These are phyloP conservation scores for Nesoenas mayeri DNA, from an alignment of 2,113 vertebrate genomes.

Conservation along the genomic window DNA sequence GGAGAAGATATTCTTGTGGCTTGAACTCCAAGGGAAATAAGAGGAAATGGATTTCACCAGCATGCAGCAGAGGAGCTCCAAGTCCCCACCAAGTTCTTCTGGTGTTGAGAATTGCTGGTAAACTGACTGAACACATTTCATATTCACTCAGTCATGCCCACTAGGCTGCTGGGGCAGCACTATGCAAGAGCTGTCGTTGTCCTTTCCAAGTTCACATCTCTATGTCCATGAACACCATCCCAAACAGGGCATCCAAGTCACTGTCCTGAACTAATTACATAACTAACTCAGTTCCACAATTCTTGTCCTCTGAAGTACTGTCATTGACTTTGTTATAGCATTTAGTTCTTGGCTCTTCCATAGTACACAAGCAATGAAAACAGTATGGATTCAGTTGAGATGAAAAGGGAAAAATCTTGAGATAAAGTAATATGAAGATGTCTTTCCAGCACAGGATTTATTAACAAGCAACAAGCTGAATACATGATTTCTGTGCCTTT, in stretches of 20 bases:
- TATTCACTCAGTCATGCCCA: not conserved
- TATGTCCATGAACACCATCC: fast-evolving
- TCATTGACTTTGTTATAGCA: not conserved
- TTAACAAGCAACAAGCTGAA: not conserved
- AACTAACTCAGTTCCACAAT: not conserved
- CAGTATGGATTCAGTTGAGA: not conserved
- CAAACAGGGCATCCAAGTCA: not conserved
- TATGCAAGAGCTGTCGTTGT: not conserved
- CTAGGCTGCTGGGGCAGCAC: not conserved
- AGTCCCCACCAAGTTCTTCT: not conserved
- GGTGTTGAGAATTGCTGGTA: not conserved
- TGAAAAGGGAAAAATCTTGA: not conserved
- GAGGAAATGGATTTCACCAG: not conserved
- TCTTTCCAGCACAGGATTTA: not conserved
- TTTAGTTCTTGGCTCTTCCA: not conserved
- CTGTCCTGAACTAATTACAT: not conserved
- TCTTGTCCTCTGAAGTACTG: not conserved
- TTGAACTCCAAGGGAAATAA: not conserved
- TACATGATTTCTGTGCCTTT: not conserved
- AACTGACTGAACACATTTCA: fast-evolving
- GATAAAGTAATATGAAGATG: not conserved
- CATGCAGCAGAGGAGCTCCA: not conserved
- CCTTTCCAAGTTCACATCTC: not conserved
- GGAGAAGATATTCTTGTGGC: not conserved
- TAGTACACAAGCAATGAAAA: not conserved